Evolutionary conservation across 1,140 invertebrate genomes (phyloP).

Genomic region (Zaprionus lachaisei): DNA sequence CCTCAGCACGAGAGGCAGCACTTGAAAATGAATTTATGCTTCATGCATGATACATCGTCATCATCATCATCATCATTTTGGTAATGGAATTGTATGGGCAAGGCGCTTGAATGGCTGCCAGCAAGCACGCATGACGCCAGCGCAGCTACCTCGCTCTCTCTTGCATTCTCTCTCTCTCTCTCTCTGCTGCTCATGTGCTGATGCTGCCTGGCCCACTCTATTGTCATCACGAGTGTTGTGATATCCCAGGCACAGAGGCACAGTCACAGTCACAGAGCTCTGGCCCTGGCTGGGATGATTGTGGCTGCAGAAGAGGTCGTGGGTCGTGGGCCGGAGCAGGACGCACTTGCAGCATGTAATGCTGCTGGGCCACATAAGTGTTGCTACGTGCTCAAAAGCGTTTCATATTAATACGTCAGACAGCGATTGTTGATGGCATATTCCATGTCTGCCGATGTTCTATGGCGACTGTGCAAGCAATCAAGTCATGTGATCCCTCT

Average conservation of each 20-base stretch:
- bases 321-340: background rate
- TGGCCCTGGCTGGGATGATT: background rate
- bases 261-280: slow-evolving; percentile 36
- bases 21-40: slow-evolving; percentile 82
- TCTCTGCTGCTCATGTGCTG: background rate
- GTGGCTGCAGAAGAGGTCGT: background rate
- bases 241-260: slow-evolving; percentile 62
- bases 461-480: slow-evolving; percentile 63
- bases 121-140: slow-evolving; percentile 56
- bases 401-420: slow-evolving; percentile 82
- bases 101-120: slow-evolving; percentile 57
- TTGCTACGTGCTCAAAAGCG: slow-evolving; percentile 82
- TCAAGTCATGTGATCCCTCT: slow-evolving; percentile 81
- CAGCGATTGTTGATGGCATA: slow-evolving; percentile 59
- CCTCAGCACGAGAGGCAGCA: slow-evolving; percentile 59
- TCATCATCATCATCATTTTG: slow-evolving; percentile 60
- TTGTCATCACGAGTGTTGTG: slow-evolving; percentile 74
- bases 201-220: slow-evolving; percentile 19
- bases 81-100: slow-evolving; percentile 78
- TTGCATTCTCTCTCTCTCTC: background rate
- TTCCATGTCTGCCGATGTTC: slow-evolving; percentile 54
- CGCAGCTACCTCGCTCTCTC: slow-evolving; percentile 23
- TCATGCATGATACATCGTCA: slow-evolving; percentile 82
- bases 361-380: slow-evolving; percentile 67
- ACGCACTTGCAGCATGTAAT: slow-evolving; percentile 59